Conservation (phyloP, 2,797 vertebrate species). For the Oryzias dopingdopingensis region DNA sequence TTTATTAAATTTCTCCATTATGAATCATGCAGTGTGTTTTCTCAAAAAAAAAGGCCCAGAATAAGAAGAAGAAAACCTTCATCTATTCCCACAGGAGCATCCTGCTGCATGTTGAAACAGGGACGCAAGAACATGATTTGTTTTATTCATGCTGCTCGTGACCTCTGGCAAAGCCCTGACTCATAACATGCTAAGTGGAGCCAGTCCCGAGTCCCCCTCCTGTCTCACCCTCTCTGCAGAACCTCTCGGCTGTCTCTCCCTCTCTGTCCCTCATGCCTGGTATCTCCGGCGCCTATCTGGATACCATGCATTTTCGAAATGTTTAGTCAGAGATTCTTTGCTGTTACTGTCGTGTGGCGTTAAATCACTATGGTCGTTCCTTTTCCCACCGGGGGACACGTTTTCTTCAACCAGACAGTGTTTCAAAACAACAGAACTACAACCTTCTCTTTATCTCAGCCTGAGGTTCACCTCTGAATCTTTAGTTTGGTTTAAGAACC, state of each 20-base stretch:
- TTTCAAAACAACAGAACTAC: background rate
- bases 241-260: constrained; percentile 25
- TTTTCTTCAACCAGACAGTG: background rate
- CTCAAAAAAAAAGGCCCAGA: constrained; percentile 23
- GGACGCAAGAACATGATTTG: constrained; percentile 46
- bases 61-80: constrained; percentile 21
- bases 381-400: constrained; percentile 2
- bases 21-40: constrained; percentile 36
- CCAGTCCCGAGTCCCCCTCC: constrained; percentile 22
- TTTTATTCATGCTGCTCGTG: constrained; percentile 64
- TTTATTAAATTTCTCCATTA: constrained; percentile 51
- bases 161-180: constrained; percentile 59
- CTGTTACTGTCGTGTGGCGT: constrained; percentile 30
- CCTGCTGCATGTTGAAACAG: constrained; percentile 27
- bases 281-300: constrained; percentile 60
- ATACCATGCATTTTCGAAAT: constrained; percentile 69
- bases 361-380: constrained; percentile 15
- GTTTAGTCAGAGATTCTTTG: constrained; percentile 55
- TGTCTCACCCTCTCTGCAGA: constrained; percentile 32
- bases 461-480: too few relatives aligned
- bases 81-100: constrained; percentile 30
- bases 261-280: constrained; percentile 31
- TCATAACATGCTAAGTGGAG: constrained; percentile 54
- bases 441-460: too few relatives aligned
- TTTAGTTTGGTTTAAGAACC: too few relatives aligned